These are phyloP conservation scores for Pachypanchax playfairii DNA, from an alignment of 2,113 vertebrate species.

Conservation along the genomic window DNA sequence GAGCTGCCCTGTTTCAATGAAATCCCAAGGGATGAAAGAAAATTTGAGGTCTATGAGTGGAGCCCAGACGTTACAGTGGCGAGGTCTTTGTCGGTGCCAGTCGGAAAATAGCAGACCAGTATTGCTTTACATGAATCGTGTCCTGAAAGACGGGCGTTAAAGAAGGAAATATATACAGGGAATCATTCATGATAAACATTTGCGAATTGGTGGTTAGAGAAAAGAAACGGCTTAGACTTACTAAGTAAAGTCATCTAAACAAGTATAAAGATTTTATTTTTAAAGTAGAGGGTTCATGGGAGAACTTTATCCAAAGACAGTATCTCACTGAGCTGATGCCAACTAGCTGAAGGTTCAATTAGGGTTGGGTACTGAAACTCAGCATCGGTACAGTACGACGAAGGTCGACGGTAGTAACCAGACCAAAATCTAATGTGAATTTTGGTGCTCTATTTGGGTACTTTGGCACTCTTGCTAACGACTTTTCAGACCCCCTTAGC, in stretches of 20 bases:
- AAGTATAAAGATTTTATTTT: conserved; percentile 40
- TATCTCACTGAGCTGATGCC: no score
- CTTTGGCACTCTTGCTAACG: no score
- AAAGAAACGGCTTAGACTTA: conserved; percentile 38
- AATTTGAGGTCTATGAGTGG: conserved; percentile 31
- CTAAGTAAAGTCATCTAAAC: conserved; percentile 47
- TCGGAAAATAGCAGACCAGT: conserved; percentile 51
- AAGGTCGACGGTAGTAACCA: no score
- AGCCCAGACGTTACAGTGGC: conserved; percentile 43
- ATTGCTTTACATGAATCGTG: conserved; percentile 49
- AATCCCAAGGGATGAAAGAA: conserved; percentile 43
- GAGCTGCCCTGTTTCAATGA: conserved; percentile 47
- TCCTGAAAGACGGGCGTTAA: conserved; percentile 41
- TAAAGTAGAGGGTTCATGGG: not conserved
- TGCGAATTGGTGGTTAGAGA: conserved; percentile 25
- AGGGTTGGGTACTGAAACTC: no score
- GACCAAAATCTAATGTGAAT: no score
- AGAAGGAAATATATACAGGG: conserved; percentile 54
- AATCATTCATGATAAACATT: conserved; percentile 64
- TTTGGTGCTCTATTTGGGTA: no score
- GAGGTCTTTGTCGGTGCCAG: conserved; percentile 49
- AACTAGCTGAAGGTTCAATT: no score
- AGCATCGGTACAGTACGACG: no score
- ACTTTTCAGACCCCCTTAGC: no score
- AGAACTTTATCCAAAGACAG: no score